Conservation (phyloP, 2,113 vertebrate species). For the cattle (Bos taurus) region ARS-UCD2.0 NC_037337.1:83484001-83484500, state of each 20-base stretch:
- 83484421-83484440: background rate
- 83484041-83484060: background rate
- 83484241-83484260: background rate
- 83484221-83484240: background rate
- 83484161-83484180: background rate
- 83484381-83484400: background rate
- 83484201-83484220: background rate
- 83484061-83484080: background rate
- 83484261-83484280: background rate
- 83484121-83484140: background rate
- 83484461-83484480: background rate
- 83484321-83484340: background rate
- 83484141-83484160: background rate
- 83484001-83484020: background rate
- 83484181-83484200: background rate
- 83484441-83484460: background rate
- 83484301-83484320: background rate
- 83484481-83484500: conserved; percentile 10
- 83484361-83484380: background rate
- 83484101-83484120: background rate
- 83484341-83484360: background rate
- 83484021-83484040: background rate
- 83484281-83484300: background rate
- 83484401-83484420: background rate
- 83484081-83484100: background rate